Conservation (phyloP, 2,888 invertebrate genomes). For the Hirtodrosophila duncani region DNA sequence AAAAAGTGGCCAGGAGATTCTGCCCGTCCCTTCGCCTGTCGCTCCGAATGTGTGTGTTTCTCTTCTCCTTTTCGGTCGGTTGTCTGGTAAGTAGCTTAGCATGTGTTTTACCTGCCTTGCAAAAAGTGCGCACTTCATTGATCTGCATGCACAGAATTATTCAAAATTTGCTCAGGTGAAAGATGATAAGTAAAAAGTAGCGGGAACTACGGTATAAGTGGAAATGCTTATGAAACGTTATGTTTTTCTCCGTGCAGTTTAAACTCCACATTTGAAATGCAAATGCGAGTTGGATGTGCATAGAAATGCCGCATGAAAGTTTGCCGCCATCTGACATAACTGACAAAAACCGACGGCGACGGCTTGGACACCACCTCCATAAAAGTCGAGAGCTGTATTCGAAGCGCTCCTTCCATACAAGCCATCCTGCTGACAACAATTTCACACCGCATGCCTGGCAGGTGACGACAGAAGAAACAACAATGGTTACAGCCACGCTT, state of each 20-base stretch:
- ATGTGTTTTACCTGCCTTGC: constrained; percentile 22
- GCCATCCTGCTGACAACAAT: too few species aligned
- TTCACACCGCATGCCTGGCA: constrained; percentile 18
- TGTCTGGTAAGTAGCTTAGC: constrained; percentile 57
- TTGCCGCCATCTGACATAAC: constrained; percentile 7
- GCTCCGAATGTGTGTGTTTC: too few species aligned
- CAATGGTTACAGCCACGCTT: constrained; percentile 64
- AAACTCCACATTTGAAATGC: constrained; percentile 50
- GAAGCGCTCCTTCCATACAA: too few species aligned
- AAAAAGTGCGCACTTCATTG: constrained; percentile 49
- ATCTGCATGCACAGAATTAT: constrained; percentile 36
- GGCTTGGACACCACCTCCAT: too few species aligned
- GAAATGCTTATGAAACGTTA: constrained; percentile 33
- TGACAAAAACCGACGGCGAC: background rate
- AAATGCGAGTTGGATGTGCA: too few species aligned
- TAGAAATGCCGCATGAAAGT: constrained; percentile 30
- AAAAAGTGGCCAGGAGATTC: constrained; percentile 7
- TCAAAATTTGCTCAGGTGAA: constrained; percentile 50
- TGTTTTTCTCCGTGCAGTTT: constrained; percentile 46
- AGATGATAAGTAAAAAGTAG: constrained; percentile 43
- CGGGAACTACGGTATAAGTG: background rate
- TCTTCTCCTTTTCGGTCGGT: constrained; percentile 1
- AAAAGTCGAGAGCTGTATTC: too few species aligned
- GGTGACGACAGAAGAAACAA: constrained; percentile 52
- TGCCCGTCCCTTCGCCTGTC: too few species aligned